Conservation (phyloP, 2,888 invertebrate species). For the Cataglyphis rosenhaueri region DNA sequence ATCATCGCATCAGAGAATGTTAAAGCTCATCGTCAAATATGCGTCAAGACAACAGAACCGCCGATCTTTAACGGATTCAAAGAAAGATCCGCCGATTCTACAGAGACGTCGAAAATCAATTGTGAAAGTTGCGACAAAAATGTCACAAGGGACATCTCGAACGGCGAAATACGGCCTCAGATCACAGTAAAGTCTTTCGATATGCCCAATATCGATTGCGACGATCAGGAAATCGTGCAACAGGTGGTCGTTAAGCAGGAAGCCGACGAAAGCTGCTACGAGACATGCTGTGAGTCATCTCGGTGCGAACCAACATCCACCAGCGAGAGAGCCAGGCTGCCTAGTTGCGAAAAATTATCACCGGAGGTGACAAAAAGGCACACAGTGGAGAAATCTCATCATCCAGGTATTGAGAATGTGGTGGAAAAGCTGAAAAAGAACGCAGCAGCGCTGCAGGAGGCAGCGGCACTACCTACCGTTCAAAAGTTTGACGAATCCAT, state of each 20-base stretch:
- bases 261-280: slow-evolving; percentile 67
- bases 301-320: slow-evolving; percentile 61
- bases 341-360: slow-evolving; percentile 15
- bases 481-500: slow-evolving; percentile 63
- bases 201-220: slow-evolving; percentile 82
- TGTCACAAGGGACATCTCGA: slow-evolving; percentile 10
- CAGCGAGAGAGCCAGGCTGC: slow-evolving; percentile 61
- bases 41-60: background rate
- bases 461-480: slow-evolving; percentile 21
- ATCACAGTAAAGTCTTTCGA: slow-evolving; percentile 79
- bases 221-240: slow-evolving; percentile 77
- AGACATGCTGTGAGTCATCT: slow-evolving; percentile 53
- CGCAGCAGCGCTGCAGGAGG: slow-evolving; percentile 77
- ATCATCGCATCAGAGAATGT: slow-evolving; percentile 29
- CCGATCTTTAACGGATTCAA: background rate
- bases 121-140: slow-evolving; percentile 58
- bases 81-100: background rate
- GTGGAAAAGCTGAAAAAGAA: slow-evolving; percentile 83
- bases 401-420: slow-evolving; percentile 81
- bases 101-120: slow-evolving; percentile 31
- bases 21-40: slow-evolving; percentile 25
- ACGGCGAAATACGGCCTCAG: slow-evolving; percentile 61
- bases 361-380: slow-evolving; percentile 70
- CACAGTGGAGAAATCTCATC: slow-evolving; percentile 75
- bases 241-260: slow-evolving; percentile 75